These are phyloP conservation scores for Tiaroga cobitis DNA, from an alignment of 2,797 vertebrate species.

Conservation along the genomic window DNA sequence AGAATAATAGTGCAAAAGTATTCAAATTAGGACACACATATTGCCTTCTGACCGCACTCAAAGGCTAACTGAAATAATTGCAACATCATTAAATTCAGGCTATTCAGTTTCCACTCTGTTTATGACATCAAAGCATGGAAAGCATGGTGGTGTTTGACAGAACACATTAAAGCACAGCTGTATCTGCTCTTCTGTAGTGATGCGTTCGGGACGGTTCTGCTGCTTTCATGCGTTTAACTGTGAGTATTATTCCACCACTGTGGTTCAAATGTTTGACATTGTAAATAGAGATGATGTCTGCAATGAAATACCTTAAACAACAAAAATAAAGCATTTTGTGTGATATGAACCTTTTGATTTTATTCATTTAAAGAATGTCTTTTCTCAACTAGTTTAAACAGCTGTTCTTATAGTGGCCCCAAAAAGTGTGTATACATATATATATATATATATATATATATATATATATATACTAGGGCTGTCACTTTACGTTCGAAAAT, in stretches of 20 bases:
- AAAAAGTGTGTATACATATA: not conserved
- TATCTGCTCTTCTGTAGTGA: not conserved
- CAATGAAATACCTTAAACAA: not conserved
- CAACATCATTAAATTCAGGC: slow-evolving; percentile 15
- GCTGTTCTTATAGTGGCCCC: not conserved
- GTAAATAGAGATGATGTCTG: not conserved
- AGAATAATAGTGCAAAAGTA: not conserved
- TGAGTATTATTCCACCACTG: not conserved
- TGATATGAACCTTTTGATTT: not conserved
- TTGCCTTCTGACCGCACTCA: not conserved
- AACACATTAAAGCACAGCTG: not conserved
- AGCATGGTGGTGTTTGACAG: not conserved
- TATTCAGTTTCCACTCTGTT: slow-evolving; percentile 34
- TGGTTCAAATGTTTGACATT: not conserved
- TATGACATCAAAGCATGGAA: not conserved
- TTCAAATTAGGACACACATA: no score
- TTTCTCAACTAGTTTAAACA: no score
- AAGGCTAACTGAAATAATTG: slow-evolving; percentile 40
- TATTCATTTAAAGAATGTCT: not conserved
- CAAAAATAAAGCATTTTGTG: not conserved
- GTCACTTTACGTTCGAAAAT: no score
- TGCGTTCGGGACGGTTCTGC: no score
- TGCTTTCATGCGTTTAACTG: not conserved
- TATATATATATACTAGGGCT: no score
- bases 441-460: no score